Conservation (phyloP, 1,140 invertebrate genomes). For the Macrotrachela quadricornifera region DNA sequence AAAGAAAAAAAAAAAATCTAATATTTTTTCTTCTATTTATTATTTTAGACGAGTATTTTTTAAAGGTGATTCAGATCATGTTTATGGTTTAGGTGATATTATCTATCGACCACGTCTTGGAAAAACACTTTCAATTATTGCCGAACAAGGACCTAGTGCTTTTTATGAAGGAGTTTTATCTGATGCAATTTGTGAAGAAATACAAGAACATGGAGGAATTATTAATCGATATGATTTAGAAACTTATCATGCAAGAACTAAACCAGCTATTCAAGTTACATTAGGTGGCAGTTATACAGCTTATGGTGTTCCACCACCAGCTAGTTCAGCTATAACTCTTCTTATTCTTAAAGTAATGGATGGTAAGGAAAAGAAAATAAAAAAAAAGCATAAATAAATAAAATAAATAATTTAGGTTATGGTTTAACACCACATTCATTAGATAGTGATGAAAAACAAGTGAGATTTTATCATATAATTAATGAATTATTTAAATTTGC, state of each 20-base stretch:
- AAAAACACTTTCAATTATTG: slow-evolving; percentile 26
- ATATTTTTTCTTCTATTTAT: no score
- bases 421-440: no score
- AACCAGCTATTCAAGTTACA: no score
- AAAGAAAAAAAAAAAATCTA: no score
- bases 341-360: no score
- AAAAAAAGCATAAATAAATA: no score
- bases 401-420: no score
- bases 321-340: no score
- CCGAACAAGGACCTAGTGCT: slow-evolving; percentile 19
- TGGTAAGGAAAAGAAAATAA: no score
- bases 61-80: slow-evolving; percentile 25
- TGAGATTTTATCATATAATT: slow-evolving; percentile 54
- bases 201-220: slow-evolving; percentile 20
- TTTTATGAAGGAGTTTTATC: slow-evolving; percentile 23
- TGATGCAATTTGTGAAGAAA: slow-evolving; percentile 17
- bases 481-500: slow-evolving; percentile 76
- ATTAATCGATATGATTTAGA: slow-evolving; percentile 19
- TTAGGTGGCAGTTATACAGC: no score
- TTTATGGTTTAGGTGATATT: slow-evolving; percentile 31
- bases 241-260: slow-evolving; percentile 11
- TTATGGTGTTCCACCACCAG: no score
- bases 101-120: slow-evolving; percentile 25
- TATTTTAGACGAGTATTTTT: slow-evolving; percentile 15
- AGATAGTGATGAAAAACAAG: no score